These are phyloP conservation scores for Poeciliopsis gracilis DNA, from an alignment of 2,797 vertebrate genomes.

Conservation along the genomic window DNA sequence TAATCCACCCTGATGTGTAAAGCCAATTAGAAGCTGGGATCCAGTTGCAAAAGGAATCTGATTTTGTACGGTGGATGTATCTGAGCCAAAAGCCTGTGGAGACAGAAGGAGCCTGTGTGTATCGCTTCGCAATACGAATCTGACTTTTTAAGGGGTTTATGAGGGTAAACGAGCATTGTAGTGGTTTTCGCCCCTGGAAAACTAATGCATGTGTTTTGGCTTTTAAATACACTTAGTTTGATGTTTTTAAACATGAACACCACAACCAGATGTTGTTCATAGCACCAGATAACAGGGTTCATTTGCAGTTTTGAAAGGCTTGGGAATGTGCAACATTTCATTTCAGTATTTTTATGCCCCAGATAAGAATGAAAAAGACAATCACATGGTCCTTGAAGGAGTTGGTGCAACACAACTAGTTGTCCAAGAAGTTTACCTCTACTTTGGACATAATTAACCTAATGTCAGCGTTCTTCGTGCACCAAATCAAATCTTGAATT, in stretches of 20 bases:
- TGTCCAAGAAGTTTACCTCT: background rate
- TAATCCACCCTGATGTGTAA: conserved; percentile 77
- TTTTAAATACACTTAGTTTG: conserved; percentile 5
- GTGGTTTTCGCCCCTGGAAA: conserved; percentile 42
- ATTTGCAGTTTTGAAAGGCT: background rate
- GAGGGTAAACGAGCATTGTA: conserved; percentile 58
- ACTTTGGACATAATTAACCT: background rate
- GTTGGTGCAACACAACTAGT: background rate
- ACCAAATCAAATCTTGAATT: background rate
- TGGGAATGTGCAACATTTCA: background rate
- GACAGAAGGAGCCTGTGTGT: conserved; percentile 59
- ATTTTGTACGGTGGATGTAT: conserved; percentile 75
- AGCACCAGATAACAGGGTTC: background rate
- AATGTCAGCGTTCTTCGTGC: background rate
- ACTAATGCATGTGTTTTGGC: conserved; percentile 23
- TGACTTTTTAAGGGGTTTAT: conserved; percentile 60
- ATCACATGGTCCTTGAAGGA: background rate
- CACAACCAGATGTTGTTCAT: background rate
- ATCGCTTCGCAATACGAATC: conserved; percentile 45
- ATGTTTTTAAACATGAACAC: conserved; percentile 7
- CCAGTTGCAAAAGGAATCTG: conserved; percentile 78
- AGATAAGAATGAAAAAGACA: background rate
- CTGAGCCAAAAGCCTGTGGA: conserved; percentile 64
- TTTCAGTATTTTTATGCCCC: background rate
- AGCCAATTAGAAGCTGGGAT: conserved; percentile 79